A percentile compares a stretch with the other conserved stretches of the same genome.
These are phyloP conservation scores for Coelopa frigida DNA, from an alignment of 1,140 invertebrate species.

Conservation along the genomic window DNA sequence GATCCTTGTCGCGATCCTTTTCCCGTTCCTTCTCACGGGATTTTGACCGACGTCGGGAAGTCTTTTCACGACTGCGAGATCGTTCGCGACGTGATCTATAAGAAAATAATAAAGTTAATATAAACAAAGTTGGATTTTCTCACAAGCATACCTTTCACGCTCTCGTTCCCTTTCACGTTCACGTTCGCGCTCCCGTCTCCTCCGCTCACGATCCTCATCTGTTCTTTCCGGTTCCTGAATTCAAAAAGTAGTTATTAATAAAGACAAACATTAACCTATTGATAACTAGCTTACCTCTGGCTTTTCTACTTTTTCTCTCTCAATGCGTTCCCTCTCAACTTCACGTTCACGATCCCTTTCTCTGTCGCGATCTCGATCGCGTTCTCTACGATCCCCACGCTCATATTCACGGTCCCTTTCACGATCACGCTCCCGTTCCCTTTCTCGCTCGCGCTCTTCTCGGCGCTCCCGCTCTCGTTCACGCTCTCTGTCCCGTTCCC, in stretches of 20 bases:
- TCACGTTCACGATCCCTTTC: conserved; percentile 39
- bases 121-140: not conserved
- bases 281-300: conserved; percentile 17
- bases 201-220: conserved; percentile 18
- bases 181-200: conserved; percentile 41
- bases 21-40: conserved; percentile 55
- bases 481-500: conserved; percentile 45
- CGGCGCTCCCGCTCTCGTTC: conserved; percentile 11
- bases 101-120: conserved; percentile 9
- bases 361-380: conserved; percentile 34
- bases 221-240: conserved; percentile 11
- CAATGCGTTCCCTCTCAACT: conserved; percentile 23
- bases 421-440: conserved; percentile 48
- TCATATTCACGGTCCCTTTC: conserved; percentile 38
- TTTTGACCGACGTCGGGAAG: conserved; percentile 53
- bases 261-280: not conserved
- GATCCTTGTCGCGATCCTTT: conserved; percentile 46
- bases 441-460: conserved; percentile 46
- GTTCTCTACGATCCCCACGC: conserved; percentile 22
- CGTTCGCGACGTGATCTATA: conserved; percentile 50
- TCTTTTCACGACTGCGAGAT: conserved; percentile 52
- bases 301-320: conserved; percentile 30
- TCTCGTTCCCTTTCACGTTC: conserved; percentile 44
- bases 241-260: not conserved
- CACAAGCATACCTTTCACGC: conserved; percentile 18